phyloP scores from a whole-genome alignment of 2,113 vertebrate species.

The Lutjanus erythropterus region DNA sequence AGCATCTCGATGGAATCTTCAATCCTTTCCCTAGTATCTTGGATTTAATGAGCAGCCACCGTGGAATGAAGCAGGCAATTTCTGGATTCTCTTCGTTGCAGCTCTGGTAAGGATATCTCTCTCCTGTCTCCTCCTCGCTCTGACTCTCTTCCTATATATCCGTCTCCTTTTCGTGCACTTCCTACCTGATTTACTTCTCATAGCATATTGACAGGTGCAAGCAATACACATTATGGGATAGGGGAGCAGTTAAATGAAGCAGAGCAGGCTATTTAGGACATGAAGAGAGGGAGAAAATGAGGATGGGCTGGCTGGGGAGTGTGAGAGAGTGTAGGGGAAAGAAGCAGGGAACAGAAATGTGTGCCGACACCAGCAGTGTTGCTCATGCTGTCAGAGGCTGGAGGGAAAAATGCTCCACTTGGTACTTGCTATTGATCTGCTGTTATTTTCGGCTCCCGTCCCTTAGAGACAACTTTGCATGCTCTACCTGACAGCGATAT shows the following conservation, averaged over 20 bases:
- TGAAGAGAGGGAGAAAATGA: constrained; percentile 38
- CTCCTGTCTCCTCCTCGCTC: constrained; percentile 4
- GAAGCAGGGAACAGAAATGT: constrained; percentile 48
- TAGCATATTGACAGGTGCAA: constrained; percentile 62
- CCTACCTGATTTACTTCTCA: constrained; percentile 62
- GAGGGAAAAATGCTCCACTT: constrained; percentile 56
- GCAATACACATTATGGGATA: constrained; percentile 51
- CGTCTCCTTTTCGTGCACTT: constrained; percentile 50
- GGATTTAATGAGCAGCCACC: constrained; percentile 82
- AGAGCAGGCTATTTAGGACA: constrained; percentile 58
- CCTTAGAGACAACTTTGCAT: constrained; percentile 70
- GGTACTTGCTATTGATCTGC: constrained; percentile 73
- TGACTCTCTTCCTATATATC: constrained; percentile 20
- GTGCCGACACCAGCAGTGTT: constrained; percentile 55
- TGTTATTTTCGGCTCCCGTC: constrained; percentile 70
- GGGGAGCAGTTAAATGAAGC: constrained; percentile 61
- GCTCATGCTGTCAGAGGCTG: constrained; percentile 64
- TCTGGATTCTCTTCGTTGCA: constrained; percentile 70
- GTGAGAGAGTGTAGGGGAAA: constrained; percentile 24
- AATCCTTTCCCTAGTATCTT: constrained; percentile 69
- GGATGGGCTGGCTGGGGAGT: constrained; percentile 31
- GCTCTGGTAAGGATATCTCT: constrained; percentile 71
- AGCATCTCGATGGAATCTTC: constrained; percentile 79
- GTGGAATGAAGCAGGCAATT: constrained; percentile 79
- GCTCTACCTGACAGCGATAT: constrained; percentile 36